Evolutionary conservation across 1,140 invertebrate genomes (phyloP), one percentile per base, ranked within the genome.

Genomic region (Pseudobourletiella spinata): DNA sequence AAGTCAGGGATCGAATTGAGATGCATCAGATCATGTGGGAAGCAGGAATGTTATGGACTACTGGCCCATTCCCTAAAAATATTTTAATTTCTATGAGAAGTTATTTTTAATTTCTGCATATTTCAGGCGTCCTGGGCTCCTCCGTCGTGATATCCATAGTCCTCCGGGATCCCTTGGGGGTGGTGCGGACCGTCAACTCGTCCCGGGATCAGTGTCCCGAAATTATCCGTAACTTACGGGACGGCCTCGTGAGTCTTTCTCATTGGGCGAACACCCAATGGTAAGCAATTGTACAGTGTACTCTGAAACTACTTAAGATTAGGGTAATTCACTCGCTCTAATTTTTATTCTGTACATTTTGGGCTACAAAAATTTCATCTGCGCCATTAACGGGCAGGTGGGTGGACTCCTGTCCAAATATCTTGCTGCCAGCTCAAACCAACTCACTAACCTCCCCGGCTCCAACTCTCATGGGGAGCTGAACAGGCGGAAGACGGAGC

Each of bases 51-150:
- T n/a, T n/a, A n/a, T n/a, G n/a, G n/a, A n/a, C n/a, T n/a, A n/a
- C n/a, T n/a, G n/a, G n/a, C n/a, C n/a, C n/a, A n/a, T n/a, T n/a
- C n/a, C n/a, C n/a, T n/a, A n/a, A n/a, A n/a, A n/a, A n/a, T n/a
- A n/a, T n/a, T n/a, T n/a, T n/a, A n/a, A n/a, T n/a, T n/a, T n/a
- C n/a, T n/a, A n/a, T n/a, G n/a, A n/a, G n/a, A n/a, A n/a, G n/a
- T n/a, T n/a, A n/a, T n/a, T n/a, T n/a, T n/a, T n/a, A n/a, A n/a
- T n/a, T n/a, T n/a, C n/a, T n/a, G n/a, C n/a, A n/a, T n/a, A n/a
- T n/a, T 59, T 88, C 88, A 15, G 83, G 84, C 62, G 92, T 89
- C 76, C 78, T 90, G 60, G 90, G 93, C 72, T 92, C 88, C 84
- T 85, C 88, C 6, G 74, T 91, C 8, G 74, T 93, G 18, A 78